These are phyloP conservation scores for Nymphalis polychloros DNA, from an alignment of 2,888 invertebrate genomes.

Conservation along the genomic window DNA sequence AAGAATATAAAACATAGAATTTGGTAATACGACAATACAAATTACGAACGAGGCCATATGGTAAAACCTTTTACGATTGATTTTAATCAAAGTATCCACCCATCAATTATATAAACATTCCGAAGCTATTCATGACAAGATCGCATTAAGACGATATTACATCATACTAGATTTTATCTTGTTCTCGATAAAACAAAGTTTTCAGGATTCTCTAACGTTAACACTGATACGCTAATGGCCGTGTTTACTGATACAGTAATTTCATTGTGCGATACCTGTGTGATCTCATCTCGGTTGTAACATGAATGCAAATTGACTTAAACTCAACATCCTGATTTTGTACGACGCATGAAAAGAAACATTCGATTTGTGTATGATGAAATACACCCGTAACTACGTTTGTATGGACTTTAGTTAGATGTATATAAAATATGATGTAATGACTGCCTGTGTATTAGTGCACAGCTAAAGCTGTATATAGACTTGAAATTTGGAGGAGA, in stretches of 20 bases:
- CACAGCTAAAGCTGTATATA: no score
- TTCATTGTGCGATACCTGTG: constrained; percentile 38
- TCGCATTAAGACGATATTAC: constrained; percentile 14
- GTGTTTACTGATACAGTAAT: constrained; percentile 42
- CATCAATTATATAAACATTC: no score
- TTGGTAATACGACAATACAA: no score
- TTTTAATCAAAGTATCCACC: no score
- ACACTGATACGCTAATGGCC: constrained; percentile 30
- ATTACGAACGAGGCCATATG: no score
- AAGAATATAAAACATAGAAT: no score
- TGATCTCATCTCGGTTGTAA: constrained; percentile 59
- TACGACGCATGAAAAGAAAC: constrained; percentile 22
- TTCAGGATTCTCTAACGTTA: constrained; percentile 15
- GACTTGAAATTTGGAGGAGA: no score
- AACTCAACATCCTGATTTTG: constrained; percentile 44
- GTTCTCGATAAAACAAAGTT: constrained; percentile 25
- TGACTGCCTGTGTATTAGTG: no score
- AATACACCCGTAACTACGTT: background rate
- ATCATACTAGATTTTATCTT: constrained; percentile 18
- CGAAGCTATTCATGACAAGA: background rate
- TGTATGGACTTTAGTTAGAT: background rate
- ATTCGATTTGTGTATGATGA: constrained; percentile 14
- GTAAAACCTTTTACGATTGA: no score
- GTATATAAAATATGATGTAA: no score
- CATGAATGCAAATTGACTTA: constrained; percentile 62